Percentiles rank a stretch among this genome's conserved stretches.
Evolutionary conservation across 2,113 vertebrate species (phyloP).

Genomic region (Neomonachus schauinslandi): DNA sequence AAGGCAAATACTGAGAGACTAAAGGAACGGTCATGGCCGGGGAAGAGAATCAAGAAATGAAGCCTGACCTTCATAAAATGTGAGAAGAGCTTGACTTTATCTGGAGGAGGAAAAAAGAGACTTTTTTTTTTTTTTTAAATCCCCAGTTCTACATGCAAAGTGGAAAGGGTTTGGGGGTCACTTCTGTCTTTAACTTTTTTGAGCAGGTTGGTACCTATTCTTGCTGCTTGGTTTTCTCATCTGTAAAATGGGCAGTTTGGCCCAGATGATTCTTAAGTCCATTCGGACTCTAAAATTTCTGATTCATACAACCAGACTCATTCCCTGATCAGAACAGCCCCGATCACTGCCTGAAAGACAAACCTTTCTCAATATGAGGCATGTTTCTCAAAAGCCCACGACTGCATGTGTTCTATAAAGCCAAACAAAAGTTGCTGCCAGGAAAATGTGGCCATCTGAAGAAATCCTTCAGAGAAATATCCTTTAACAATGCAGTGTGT

Average conservation of each 20-base stretch:
- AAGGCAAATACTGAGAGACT: background rate
- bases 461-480: background rate
- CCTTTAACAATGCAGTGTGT: background rate
- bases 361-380: background rate
- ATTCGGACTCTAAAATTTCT: background rate
- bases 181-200: background rate
- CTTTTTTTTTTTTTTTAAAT: background rate
- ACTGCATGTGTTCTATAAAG: background rate
- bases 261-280: background rate
- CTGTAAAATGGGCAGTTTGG: background rate
- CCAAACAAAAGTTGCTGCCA: background rate
- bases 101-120: background rate
- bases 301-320: background rate
- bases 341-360: background rate
- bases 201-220: background rate
- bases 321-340: background rate
- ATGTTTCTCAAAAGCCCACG: background rate
- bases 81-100: background rate
- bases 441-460: background rate
- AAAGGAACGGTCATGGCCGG: background rate
- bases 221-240: background rate
- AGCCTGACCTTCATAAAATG: background rate
- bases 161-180: background rate
- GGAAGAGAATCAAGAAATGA: background rate
- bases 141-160: background rate